These are phyloP conservation scores for Noctua janthe DNA, from an alignment of 2,888 invertebrate species.

Conservation along the genomic window DNA sequence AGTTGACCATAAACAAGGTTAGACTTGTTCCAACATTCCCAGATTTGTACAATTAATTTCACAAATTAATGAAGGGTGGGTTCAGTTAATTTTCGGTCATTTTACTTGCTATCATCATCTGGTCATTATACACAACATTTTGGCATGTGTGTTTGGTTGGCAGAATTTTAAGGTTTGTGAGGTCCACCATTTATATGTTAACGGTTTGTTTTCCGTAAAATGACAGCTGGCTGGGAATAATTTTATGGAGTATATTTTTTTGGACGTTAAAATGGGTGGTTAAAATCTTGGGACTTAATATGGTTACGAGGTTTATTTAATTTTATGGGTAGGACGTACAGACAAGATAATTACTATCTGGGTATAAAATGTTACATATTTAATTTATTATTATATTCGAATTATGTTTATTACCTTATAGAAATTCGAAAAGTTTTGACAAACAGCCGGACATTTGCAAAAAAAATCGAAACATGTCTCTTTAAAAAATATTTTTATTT, in stretches of 20 bases:
- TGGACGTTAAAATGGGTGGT: constrained; percentile 12
- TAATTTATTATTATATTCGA: background rate
- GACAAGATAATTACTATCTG: background rate
- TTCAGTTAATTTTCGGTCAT: constrained; percentile 61
- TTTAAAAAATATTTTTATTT: background rate
- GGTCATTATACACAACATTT: constrained; percentile 59
- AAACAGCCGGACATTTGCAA: background rate
- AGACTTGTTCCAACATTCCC: constrained; percentile 70
- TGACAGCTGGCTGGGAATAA: constrained; percentile 37
- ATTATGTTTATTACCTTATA: background rate
- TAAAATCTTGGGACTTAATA: constrained; percentile 11
- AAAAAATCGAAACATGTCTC: background rate
- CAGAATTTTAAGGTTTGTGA: constrained; percentile 46
- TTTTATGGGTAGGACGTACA: constrained; percentile 1
- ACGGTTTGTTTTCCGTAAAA: constrained; percentile 44
- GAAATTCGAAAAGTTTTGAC: background rate
- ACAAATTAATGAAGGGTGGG: constrained; percentile 67
- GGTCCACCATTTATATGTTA: constrained; percentile 20
- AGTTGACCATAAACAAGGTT: constrained; percentile 72
- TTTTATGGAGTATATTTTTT: constrained; percentile 22
- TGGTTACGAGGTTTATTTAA: background rate
- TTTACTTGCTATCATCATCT: constrained; percentile 69
- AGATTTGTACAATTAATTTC: constrained; percentile 77
- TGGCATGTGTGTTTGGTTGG: constrained; percentile 41
- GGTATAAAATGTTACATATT: background rate